phyloP scores from a whole-genome alignment of 2,113 vertebrate species.

The Solenodon paradoxus region DNA sequence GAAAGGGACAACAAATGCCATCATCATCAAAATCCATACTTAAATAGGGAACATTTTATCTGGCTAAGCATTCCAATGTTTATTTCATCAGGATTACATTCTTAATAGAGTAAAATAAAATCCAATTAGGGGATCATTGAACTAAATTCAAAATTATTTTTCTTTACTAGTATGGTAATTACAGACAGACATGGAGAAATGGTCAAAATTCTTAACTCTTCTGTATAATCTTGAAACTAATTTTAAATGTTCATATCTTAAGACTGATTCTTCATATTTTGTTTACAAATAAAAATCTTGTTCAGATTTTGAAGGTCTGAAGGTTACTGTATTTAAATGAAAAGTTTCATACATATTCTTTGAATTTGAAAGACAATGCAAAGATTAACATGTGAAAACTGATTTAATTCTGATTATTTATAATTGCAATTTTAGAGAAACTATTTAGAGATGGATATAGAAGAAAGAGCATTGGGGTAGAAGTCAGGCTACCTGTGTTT shows the following conservation, averaged over 20 bases:
- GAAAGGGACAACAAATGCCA: not conserved
- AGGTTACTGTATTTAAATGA: not conserved
- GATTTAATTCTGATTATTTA: not conserved
- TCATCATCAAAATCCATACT: not conserved
- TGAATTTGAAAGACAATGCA: not conserved
- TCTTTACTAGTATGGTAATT: not conserved
- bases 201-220: constrained; percentile 1
- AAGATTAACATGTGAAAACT: not conserved
- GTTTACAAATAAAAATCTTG: not conserved
- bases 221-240: not conserved
- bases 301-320: not conserved
- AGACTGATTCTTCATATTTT: not conserved
- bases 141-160: not conserved
- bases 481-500: not conserved
- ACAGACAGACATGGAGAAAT: not conserved
- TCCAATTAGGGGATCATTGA: not conserved
- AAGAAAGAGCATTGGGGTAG: not conserved
- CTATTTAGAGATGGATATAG: not conserved
- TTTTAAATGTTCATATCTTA: not conserved
- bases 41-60: not conserved
- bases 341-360: not conserved
- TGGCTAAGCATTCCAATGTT: not conserved
- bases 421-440: not conserved
- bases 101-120: not conserved
- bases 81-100: not conserved